These are phyloP conservation scores for Deilephila elpenor DNA, from an alignment of 2,888 invertebrate genomes.

Conservation along the genomic window DNA sequence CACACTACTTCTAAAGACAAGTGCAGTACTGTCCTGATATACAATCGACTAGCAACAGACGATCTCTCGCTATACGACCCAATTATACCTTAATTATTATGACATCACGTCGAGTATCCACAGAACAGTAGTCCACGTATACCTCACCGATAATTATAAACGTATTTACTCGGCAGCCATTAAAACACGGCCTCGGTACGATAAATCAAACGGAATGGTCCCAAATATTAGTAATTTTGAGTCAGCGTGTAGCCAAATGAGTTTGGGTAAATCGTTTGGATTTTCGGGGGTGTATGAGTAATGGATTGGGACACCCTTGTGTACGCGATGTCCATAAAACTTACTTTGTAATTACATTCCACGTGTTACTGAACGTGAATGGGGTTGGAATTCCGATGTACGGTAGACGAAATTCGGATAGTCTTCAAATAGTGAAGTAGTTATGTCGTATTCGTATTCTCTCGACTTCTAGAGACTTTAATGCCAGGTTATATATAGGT, in stretches of 20 bases:
- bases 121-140: background rate
- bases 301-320: slow-evolving; percentile 17
- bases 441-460: too few species aligned
- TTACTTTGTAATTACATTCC: slow-evolving; percentile 14
- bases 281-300: slow-evolving; percentile 24
- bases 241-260: slow-evolving; percentile 37
- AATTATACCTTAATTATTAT: background rate
- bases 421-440: too few species aligned
- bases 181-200: slow-evolving; percentile 30
- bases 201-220: slow-evolving; percentile 70
- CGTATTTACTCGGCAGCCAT: slow-evolving; percentile 23
- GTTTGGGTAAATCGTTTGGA: slow-evolving; percentile 30
- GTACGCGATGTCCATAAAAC: slow-evolving; percentile 10
- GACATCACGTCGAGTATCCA: background rate
- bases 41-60: too few species aligned
- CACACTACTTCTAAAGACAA: too few species aligned
- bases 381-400: too few species aligned
- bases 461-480: too few species aligned
- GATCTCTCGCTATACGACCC: too few species aligned
- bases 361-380: background rate
- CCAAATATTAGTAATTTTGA: slow-evolving; percentile 68
- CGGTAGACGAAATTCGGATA: too few species aligned
- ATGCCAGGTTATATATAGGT: too few species aligned
- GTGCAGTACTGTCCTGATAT: too few species aligned
- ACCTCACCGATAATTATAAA: slow-evolving; percentile 16